A percentile compares a stretch with the other conserved stretches of the same genome.
These are phyloP conservation scores for Enteromius anoplus DNA, from an alignment of 2,797 vertebrate genomes.

Conservation along the genomic window DNA sequence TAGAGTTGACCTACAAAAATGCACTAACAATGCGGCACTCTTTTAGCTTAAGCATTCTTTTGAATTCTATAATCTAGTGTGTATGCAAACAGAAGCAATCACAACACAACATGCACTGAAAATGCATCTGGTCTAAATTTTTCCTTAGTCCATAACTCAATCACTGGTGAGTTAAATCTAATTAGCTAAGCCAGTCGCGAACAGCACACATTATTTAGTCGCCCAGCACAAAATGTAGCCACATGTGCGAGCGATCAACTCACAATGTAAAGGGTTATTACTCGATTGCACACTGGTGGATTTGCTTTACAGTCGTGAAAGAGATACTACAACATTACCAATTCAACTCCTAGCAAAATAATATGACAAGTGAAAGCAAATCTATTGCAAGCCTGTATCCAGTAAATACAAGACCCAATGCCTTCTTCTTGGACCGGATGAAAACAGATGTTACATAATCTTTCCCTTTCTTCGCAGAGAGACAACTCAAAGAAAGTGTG, in stretches of 20 bases:
- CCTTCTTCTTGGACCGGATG: not conserved
- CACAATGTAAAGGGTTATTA: not conserved
- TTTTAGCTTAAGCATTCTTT: not conserved
- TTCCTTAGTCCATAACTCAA: not conserved
- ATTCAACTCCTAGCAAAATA: not conserved
- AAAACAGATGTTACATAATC: conserved; percentile 24
- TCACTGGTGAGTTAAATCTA: not conserved
- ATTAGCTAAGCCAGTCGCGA: not conserved
- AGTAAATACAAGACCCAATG: not conserved
- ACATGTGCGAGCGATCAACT: not conserved
- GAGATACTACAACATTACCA: not conserved
- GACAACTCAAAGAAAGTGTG: conserved; percentile 13
- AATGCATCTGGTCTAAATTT: not conserved
- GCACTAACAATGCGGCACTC: not conserved
- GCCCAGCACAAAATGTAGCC: not conserved
- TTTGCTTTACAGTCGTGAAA: not conserved
- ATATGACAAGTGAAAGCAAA: conserved; percentile 14
- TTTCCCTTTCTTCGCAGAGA: not conserved
- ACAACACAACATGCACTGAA: not conserved
- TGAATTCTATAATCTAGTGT: not conserved
- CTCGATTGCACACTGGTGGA: not conserved
- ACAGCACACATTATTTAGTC: not conserved
- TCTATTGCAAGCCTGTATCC: not conserved
- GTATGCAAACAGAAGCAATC: not conserved
- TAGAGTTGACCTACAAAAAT: not conserved